Conservation (phyloP, 2,888 invertebrate genomes). For the Nysson spinosus region DNA sequence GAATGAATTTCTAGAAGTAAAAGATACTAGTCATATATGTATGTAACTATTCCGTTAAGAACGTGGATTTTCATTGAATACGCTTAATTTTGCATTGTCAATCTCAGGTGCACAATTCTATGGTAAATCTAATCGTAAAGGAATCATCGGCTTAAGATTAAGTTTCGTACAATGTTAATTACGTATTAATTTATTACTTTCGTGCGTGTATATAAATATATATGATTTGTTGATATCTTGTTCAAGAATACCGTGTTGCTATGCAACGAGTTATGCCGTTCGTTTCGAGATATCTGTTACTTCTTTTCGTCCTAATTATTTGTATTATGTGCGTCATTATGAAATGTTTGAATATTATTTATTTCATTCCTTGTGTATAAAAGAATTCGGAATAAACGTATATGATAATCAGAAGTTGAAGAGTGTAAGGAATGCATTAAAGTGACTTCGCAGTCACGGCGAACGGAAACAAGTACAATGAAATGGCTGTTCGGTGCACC, state of each 20-base stretch:
- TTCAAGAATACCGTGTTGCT: too few species aligned
- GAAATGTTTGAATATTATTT: background rate
- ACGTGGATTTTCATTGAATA: too few species aligned
- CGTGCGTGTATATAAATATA: background rate
- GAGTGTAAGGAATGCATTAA: background rate
- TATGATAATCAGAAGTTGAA: background rate
- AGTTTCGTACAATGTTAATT: slow-evolving; percentile 29
- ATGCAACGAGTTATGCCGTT: too few species aligned
- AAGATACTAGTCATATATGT: slow-evolving; percentile 15
- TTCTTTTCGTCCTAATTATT: too few species aligned
- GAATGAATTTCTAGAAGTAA: too few species aligned
- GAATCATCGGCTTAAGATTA: slow-evolving; percentile 17
- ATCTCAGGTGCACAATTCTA: slow-evolving; percentile 45
- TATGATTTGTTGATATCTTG: background rate
- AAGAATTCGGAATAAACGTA: background rate
- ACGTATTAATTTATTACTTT: slow-evolving; percentile 37
- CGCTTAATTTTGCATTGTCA: slow-evolving; percentile 22
- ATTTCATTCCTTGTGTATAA: background rate
- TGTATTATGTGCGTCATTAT: too few species aligned
- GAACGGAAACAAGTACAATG: slow-evolving; percentile 40
- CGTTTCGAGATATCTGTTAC: too few species aligned
- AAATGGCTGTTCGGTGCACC: slow-evolving; percentile 31
- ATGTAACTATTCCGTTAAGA: background rate
- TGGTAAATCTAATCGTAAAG: slow-evolving; percentile 14
- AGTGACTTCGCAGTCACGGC: slow-evolving; percentile 19